Base-by-base conservation (phyloP, 2,888 invertebrate genomes). In the Rotaria sp. region DNA sequence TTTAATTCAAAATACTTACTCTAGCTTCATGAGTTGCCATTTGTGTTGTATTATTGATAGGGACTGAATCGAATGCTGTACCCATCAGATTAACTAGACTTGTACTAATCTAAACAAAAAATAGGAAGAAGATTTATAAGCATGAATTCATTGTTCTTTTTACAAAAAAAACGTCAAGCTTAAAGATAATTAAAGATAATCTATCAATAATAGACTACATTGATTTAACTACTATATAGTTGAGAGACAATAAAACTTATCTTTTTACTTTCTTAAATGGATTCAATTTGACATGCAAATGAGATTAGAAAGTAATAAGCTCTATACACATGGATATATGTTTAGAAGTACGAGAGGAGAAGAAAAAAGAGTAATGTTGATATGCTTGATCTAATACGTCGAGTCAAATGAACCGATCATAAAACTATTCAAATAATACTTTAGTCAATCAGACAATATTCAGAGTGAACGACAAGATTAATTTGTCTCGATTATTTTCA, bases 31-130 rank as follows among this genome's bases (percentile, higher is more conserved):
- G 18, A 35, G 35, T 67, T 67, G 67, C 18, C 21, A 67, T 67
- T 67, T 67, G 41, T 45, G 80, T 80, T n/a, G 45, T 45, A 80
- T 80, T 80, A 45, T 80, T 80, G 5, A 80, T n/a, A 21, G 35
- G 21, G 67, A 35, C 67, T 45, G 80, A 80, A 45, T 80, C 45
- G 1, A n/a, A 11, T 45, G 80, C 80, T 45, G 41, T 80, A n/a
- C 80, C 80, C 45, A 80, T 45, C 26, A 80, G n/a, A 80, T 80
- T 45, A 26, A 26, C 45, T 45, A 80, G 45, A 80, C 80, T 80
- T 45, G 80, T 80, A 80, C 80, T 80, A 45, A 80, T 80, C 80
- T 80, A 80, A 80, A 80, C 11, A 26, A 45, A 80, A 80, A 80
- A 80, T 45, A 45, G 2, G n/a, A 41, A 41, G 45, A 67, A 67